Base-by-base conservation (phyloP, 2,797 vertebrate species). In the Gadopsis marmoratus region DNA sequence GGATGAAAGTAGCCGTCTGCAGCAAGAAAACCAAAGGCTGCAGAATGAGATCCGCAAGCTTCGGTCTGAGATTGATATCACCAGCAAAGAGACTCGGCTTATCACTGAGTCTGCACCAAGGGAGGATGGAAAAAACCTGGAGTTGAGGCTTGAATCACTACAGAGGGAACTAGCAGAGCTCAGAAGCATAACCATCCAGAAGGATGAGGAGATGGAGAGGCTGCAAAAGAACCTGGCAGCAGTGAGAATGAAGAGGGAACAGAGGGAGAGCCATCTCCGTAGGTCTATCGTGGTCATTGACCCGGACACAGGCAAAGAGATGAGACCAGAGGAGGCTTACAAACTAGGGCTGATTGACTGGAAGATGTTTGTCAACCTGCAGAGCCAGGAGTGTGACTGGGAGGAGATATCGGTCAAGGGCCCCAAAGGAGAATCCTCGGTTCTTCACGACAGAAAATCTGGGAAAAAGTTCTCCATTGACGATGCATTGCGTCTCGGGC, bases 301-400 rank as follows among this genome's bases (percentile, higher is more conserved):
- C 86, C 98, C 98, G 0, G 97, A 99, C 59, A 95, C 97, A 0
- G 98, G 98, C 37, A 97, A 96, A 23, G 98, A 99, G 92, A 98
- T 99, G 96, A 95, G 95, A 62, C 98, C 98, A 0, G 97, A 98
- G 85, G 98, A 99, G 90, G 98, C 98, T 43, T 98, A 96, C 41
- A 95, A 95, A 13, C 89, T 95, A 0, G 97, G 98, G n/a, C 95
- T 99, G 82, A 99, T 99, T 2, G 97, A 99, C 65, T 99, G 98
- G 98, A 98, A 96, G 88, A 97, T 99, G 95, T 99, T 97, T 7
- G 97, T 98, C 87, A 99, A 98, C 85, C 95, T 99, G 86, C 96
- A 97, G 87, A 96, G 96, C 84, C 98, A 99, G 87, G 98, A 99
- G 88, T 99, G 98, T 0, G 98, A 99, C 90, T 99, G 98, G 98